phyloP scores from a whole-genome alignment of 1,140 invertebrate genomes.

The Ridgeia piscesae region DNA sequence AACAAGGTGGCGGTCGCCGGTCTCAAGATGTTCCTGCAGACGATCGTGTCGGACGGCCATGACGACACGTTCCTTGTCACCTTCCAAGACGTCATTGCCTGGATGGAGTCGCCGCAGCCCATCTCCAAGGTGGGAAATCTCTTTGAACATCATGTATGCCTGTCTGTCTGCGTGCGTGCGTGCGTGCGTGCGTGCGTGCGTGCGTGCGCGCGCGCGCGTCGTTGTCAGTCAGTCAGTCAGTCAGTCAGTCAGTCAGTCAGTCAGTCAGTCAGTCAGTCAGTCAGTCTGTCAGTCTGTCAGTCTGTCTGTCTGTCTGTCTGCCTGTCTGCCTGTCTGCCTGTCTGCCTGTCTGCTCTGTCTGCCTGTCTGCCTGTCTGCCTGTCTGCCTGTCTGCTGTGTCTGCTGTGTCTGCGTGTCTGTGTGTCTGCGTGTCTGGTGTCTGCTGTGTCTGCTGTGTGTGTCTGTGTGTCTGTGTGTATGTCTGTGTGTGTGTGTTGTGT shows the following conservation, averaged over 20 bases:
- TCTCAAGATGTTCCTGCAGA: constrained; percentile 37
- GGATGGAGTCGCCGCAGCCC: constrained; percentile 38
- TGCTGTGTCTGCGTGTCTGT: no score
- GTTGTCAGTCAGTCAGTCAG: neutral
- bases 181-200: neutral
- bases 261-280: no score
- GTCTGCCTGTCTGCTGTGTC: no score
- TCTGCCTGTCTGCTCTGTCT: neutral
- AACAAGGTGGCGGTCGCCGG: constrained; percentile 37
- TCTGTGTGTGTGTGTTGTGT: no score
- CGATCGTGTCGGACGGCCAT: constrained; percentile 28
- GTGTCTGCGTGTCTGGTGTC: no score
- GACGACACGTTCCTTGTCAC: constrained; percentile 44
- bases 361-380: no score
- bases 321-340: neutral
- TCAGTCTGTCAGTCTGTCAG: neutral
- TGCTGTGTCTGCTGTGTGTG: no score
- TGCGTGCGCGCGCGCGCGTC: neutral
- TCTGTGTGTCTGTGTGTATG: no score
- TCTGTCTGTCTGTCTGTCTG: neutral
- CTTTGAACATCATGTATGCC: neutral
- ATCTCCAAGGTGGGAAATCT: constrained; percentile 2
- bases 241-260: neutral
- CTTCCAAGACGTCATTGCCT: constrained; percentile 37
- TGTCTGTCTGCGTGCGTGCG: neutral